Evolutionary conservation across 2,797 vertebrate genomes (phyloP), one percentile per base, ranked within the genome.

Genomic region (Semaprochilodus insignis): DNA sequence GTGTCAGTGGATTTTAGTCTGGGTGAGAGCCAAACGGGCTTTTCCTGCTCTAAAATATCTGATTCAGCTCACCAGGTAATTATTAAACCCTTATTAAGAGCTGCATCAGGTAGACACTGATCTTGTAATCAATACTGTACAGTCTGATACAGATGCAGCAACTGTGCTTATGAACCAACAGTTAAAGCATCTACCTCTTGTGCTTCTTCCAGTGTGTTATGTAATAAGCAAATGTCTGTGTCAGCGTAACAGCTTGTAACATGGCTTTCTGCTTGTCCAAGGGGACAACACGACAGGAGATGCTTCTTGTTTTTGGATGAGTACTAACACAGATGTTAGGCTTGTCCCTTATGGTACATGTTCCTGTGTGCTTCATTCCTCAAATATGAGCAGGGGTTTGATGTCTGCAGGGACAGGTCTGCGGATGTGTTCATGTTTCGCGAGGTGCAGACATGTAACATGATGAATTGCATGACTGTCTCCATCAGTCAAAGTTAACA

Each of bases 291-390:
- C 72, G 71, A 83, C 63, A 71, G 83, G 88, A 84, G 89, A 91
- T 84, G 84, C 85, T 88, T 90, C 87, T 88, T 77, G 86, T 10
- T 77, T 80, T 80, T 54, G 40, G 62, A 78, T 86, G 52, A 92
- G 75, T 87, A 80, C 83, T 85, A 90, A 90, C 83, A 81, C 93
- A 94, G 92, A 91, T 93, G 92, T 69, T 81, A 36, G 23, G 15
- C 73, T 82, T 25, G 1, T 27, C 77, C 23, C 67, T 62, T 23
- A 31, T 34, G 59, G 11, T 81, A 84, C 81, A 81, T 27, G 57
- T 63, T 74, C 78, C 52, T 54, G 77, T 31, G 84, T 8, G 78
- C 40, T 71, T 8, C 57, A 74, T 71, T 84, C 74, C 82, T 81
- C 60, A 79, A 23, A 65, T 85, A 78, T 21, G 51, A 79, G 31